Conservation (phyloP, 2,113 vertebrate species). For the Guaruba guarouba region DNA sequence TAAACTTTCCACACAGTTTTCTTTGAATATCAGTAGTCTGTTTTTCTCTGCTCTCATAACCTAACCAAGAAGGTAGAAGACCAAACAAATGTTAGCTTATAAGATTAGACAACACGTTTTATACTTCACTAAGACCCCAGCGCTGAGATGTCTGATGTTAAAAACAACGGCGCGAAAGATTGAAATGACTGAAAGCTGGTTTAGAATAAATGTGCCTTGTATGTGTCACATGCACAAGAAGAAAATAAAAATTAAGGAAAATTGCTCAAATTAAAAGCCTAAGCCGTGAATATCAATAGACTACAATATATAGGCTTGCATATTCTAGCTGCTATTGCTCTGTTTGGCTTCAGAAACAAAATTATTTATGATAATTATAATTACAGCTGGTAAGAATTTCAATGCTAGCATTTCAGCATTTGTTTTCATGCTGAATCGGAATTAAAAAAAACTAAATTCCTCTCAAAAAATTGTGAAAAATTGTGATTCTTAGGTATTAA, state of each 20-base stretch:
- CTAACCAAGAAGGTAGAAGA: background rate
- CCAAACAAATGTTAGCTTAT: background rate
- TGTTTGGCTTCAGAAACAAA: constrained; percentile 7
- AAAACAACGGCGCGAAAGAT: background rate
- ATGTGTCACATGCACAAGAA: background rate
- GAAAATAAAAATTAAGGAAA: constrained; percentile 35
- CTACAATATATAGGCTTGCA: background rate
- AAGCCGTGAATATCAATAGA: background rate
- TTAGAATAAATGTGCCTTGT: background rate
- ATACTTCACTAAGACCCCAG: background rate
- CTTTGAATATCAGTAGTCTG: background rate
- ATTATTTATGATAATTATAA: constrained; percentile 26
- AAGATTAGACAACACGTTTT: background rate
- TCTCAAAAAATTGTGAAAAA: background rate
- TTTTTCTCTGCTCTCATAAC: background rate
- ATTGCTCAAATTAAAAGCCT: background rate
- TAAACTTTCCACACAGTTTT: background rate
- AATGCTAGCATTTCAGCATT: background rate
- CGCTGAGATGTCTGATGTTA: background rate
- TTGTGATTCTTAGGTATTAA: background rate
- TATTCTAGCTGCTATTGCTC: background rate
- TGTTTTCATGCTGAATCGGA: background rate
- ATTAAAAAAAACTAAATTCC: background rate
- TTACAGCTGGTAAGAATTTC: background rate
- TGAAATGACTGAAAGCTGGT: background rate